These are phyloP conservation scores for Nannoperca obscura DNA, from an alignment of 2,797 vertebrate genomes.

Conservation along the genomic window DNA sequence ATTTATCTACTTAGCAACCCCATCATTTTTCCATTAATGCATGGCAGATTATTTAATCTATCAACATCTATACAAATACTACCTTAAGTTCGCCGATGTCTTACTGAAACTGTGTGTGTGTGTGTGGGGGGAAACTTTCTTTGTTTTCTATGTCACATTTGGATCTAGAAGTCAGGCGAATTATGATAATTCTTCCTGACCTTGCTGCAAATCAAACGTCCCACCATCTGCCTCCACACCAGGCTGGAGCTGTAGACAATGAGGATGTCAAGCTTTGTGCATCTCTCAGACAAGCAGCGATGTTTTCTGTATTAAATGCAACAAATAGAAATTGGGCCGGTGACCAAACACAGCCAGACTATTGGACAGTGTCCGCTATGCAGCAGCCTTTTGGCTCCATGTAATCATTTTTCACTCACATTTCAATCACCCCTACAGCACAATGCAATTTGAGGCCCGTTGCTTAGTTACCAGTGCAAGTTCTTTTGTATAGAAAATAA, in stretches of 20 bases:
- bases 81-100: conserved; percentile 58
- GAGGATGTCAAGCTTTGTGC: conserved; percentile 29
- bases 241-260: conserved; percentile 60
- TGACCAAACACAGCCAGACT: conserved; percentile 57
- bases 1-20: conserved; percentile 79
- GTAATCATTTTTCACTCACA: conserved; percentile 69
- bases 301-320: conserved; percentile 44
- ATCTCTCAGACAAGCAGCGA: conserved; percentile 28
- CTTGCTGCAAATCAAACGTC: conserved; percentile 51
- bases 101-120: conserved; percentile 42
- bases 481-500: conserved; percentile 76
- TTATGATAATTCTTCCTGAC: conserved; percentile 45
- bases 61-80: conserved; percentile 71
- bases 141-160: conserved; percentile 21
- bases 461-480: conserved; percentile 82
- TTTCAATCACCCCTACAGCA: conserved; percentile 77
- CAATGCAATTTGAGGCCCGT: conserved; percentile 75
- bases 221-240: conserved; percentile 63
- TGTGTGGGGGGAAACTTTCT: not conserved
- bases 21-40: conserved; percentile 84
- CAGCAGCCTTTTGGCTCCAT: conserved; percentile 58
- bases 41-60: conserved; percentile 80
- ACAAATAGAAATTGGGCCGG: conserved; percentile 56
- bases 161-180: conserved; percentile 38
- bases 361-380: conserved; percentile 47